Evolutionary conservation across 2,113 vertebrate species (phyloP), one percentile per base, ranked within the genome.

Genomic region (rat (Rattus norvegicus)): DNA sequence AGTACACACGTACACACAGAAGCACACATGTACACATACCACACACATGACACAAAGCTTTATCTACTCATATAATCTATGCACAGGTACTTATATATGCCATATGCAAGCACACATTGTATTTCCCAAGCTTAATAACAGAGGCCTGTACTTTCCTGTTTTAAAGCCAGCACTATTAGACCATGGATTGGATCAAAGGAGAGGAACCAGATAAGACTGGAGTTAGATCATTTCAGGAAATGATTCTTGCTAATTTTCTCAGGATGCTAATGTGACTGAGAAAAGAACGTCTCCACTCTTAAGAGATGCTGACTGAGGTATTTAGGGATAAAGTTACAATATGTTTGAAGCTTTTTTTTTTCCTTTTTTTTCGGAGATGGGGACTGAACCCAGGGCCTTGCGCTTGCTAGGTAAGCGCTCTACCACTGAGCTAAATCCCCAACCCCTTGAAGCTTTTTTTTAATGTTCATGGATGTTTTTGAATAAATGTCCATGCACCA

Each of bases 161-260:
- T 90, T 63, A 80, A 88, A 88, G 54, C 13, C 26, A n/a, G n/a
- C 20, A 43, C 10, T 43, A 59, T 70, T 30, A 90, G 56, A 61
- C 28, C 24, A n/a, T 43, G 47, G 36, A 72, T n/a, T 83, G 39
- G 36, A 88, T 92, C 75, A 63, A 59, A 93, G 86, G 1, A 86
- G 72, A 90, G 69, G 88, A 59, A 77, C 77, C 76, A 28, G 43
- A 65, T n/a, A 80, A 96, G 92, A 11, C 5, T 70, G 54, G 19
- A 7, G 54, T 77, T 95, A 84, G 70, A 85, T 28, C 7, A 39
- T 47, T 85, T 75, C 67, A 65, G 49, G 13, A 26, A 95, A 92
- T 17, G 94, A 94, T 75, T 94, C 54, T 73, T 83, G 39, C n/a
- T 59, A 52, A 52, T 79, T 95, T 96, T 90, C 70, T 77, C 80